Evolutionary conservation across 35 echinoderm and acorn worm species (phyloP).

Genomic region (Lytechinus variegatus): DNA sequence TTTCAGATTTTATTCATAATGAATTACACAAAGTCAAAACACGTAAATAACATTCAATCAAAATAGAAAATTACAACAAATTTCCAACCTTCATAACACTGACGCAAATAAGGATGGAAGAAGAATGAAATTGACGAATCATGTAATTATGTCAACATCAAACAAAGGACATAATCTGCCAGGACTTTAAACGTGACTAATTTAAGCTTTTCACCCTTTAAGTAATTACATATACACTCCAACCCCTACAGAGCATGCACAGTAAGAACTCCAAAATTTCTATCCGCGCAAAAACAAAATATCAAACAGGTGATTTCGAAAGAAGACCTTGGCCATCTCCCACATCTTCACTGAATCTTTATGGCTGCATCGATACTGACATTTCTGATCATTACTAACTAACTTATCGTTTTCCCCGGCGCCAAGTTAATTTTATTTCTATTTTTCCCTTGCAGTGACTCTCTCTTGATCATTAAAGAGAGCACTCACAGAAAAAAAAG

Average conservation of each 20-base stretch:
- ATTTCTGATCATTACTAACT: constrained; percentile 20
- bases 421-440: neutral
- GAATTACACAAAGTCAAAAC: too few species aligned
- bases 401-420: neutral
- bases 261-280: neutral
- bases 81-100: too few species aligned
- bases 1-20: too few species aligned
- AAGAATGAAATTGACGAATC: too few species aligned
- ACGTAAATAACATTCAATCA: too few species aligned
- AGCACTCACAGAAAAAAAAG: neutral
- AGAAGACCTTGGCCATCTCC: neutral
- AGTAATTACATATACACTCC: neutral
- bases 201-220: too few species aligned
- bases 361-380: neutral
- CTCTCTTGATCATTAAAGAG: neutral
- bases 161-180: too few species aligned
- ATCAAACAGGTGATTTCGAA: neutral
- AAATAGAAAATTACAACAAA: too few species aligned
- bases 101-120: too few species aligned
- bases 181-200: too few species aligned
- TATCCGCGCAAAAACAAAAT: neutral
- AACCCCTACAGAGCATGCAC: neutral
- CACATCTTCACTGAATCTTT: neutral
- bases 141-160: too few species aligned
- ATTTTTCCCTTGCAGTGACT: neutral